Evolutionary conservation across 2,113 vertebrate species (phyloP).

Genomic region (Todiramphus chloris): DNA sequence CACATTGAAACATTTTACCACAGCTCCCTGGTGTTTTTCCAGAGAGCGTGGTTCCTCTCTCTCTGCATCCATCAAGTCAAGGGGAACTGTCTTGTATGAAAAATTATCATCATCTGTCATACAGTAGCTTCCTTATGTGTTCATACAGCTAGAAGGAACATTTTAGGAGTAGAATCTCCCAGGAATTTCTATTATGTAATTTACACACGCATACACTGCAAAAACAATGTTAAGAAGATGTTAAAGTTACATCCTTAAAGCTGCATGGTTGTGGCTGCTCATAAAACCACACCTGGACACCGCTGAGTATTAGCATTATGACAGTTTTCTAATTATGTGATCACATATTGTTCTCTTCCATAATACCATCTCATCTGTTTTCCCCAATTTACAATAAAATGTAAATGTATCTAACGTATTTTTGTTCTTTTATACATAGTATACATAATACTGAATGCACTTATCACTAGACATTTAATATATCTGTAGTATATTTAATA

Average conservation of each 20-base stretch:
- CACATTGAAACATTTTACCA: conserved; percentile 19
- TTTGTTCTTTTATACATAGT: conserved; percentile 18
- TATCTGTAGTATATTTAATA: not conserved
- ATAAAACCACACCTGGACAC: conserved; percentile 41
- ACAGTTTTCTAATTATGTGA: conserved; percentile 17
- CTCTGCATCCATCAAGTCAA: conserved; percentile 54
- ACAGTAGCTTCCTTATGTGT: conserved; percentile 5
- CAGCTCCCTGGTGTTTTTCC: conserved; percentile 44
- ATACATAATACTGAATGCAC: not conserved
- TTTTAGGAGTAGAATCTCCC: not conserved
- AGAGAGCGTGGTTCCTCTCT: not conserved
- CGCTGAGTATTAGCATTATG: not conserved
- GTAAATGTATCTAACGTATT: not conserved
- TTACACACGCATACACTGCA: not conserved
- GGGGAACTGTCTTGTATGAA: conserved; percentile 44
- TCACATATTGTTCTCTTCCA: conserved; percentile 23
- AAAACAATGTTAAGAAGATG: conserved; percentile 16
- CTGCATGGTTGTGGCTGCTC: not conserved
- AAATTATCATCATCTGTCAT: conserved; percentile 54
- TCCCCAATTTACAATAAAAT: conserved; percentile 32
- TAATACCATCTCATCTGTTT: conserved; percentile 16
- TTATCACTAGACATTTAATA: conserved; percentile 14
- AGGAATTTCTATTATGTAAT: conserved; percentile 21
- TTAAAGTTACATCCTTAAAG: not conserved
- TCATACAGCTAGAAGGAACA: conserved; percentile 28